phyloP scores from a whole-genome alignment of 2,113 vertebrate species.

The Coptodon bakossiorum region DNA sequence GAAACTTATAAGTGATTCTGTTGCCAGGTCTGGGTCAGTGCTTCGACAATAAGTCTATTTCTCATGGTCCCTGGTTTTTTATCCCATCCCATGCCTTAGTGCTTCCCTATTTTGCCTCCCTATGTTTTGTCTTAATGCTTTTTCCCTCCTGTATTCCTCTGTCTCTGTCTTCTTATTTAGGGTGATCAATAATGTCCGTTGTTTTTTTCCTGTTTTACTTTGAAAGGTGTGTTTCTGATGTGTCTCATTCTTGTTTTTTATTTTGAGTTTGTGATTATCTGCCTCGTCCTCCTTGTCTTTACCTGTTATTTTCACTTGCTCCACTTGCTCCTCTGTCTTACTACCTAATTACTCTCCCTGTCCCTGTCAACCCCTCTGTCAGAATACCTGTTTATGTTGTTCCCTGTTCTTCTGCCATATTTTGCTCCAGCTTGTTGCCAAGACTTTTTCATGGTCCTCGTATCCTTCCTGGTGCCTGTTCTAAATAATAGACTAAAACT shows the following conservation, averaged over 20 bases:
- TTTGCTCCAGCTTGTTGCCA: not conserved
- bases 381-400: not conserved
- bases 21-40: not conserved
- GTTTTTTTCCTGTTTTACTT: not conserved
- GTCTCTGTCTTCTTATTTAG: not conserved
- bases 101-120: not conserved
- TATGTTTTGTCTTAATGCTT: not conserved
- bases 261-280: not conserved
- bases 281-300: not conserved
- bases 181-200: not conserved
- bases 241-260: not conserved
- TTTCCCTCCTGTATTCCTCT: not conserved
- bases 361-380: not conserved
- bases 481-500: not conserved
- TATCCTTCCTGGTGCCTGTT: not conserved
- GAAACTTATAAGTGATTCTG: not conserved
- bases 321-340: not conserved
- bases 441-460: not conserved
- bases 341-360: not conserved
- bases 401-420: not conserved
- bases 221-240: not conserved
- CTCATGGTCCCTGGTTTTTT: not conserved
- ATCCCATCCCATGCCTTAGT: not conserved
- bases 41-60: not conserved
- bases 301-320: not conserved